Evolutionary conservation across 2,888 invertebrate species (phyloP), one percentile per base, ranked within the genome.

Genomic region (Hemaris fuciformis): DNA sequence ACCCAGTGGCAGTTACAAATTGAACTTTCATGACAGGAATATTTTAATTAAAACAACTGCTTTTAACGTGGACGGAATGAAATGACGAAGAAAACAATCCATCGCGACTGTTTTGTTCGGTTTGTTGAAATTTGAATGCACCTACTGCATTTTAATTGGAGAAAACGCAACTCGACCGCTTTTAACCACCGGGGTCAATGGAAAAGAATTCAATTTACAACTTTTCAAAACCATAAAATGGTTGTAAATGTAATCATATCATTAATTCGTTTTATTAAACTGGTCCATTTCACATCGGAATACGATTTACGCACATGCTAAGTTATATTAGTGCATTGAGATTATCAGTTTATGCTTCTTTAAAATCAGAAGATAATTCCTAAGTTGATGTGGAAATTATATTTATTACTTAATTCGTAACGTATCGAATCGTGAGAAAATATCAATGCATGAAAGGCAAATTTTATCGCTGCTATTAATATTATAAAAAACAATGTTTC

Each of bases 201-300:
- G 66, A 70, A 75, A 72, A 63, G 57, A 64, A 67, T 70, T 72
- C 62, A 61, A 67, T 68, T 69, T 67, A 68, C 58, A 62, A 64
- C 64, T 63, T 65, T 57, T 62, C n/a, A 46, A n/a, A 60, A 53
- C 59, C 38, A 64, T 74, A 71, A 76, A 78, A 71, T 59, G 27
- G 23, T 60, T 53, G 62, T 75, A 68, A 74, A 73, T 66, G 63
- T 66, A 65, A 69, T 74, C 65, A 64, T 63, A 23, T 18, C 13
- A 18, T 18, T 20, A 43, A 43, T 59, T 27, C 58, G 43, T 59
- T 59, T 59, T 18, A 59, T 59, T 59, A 27, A 59, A 53, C 53
- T 53, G 15, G 53, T 53, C 18, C 53, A 31, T 4, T 53, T 31
- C 53, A 31, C 53, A 31, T 53, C 53, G 31, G 31, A 27, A 53